These are phyloP conservation scores for Azemiops feae DNA, from an alignment of 2,113 vertebrate genomes.

Conservation along the genomic window DNA sequence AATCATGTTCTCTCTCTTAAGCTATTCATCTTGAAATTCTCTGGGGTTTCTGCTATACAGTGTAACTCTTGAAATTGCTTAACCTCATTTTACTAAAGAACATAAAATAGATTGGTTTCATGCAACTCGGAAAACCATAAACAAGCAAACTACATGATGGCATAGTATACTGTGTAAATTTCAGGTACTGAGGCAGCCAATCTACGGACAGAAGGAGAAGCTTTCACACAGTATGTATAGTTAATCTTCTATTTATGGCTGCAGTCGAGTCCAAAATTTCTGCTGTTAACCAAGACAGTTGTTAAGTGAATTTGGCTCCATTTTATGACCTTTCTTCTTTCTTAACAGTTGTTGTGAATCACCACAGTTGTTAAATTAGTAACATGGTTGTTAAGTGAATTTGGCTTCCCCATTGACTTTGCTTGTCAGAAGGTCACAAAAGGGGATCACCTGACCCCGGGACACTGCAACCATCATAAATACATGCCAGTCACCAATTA, in stretches of 20 bases:
- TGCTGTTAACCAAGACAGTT: not conserved
- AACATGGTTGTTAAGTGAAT: not conserved
- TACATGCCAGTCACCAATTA: not conserved
- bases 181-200: not conserved
- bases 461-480: not conserved
- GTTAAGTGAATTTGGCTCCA: not conserved
- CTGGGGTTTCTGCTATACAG: not conserved
- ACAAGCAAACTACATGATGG: not conserved
- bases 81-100: not conserved
- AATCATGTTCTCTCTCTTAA: not conserved
- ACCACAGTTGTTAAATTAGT: not conserved
- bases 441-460: not conserved
- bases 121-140: not conserved
- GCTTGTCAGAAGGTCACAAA: not conserved
- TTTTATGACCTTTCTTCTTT: not conserved
- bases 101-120: not conserved
- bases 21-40: not conserved
- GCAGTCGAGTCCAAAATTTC: not conserved
- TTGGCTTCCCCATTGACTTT: not conserved
- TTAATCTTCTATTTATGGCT: not conserved
- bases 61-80: not conserved
- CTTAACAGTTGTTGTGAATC: not conserved
- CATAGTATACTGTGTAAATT: not conserved
- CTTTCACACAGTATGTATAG: rapidly evolving
- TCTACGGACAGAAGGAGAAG: not conserved